A percentile compares a stretch with the other conserved stretches of the same genome.
Evolutionary conservation across 2,797 vertebrate species (phyloP).

Genomic region (Intellagama lesueurii): DNA sequence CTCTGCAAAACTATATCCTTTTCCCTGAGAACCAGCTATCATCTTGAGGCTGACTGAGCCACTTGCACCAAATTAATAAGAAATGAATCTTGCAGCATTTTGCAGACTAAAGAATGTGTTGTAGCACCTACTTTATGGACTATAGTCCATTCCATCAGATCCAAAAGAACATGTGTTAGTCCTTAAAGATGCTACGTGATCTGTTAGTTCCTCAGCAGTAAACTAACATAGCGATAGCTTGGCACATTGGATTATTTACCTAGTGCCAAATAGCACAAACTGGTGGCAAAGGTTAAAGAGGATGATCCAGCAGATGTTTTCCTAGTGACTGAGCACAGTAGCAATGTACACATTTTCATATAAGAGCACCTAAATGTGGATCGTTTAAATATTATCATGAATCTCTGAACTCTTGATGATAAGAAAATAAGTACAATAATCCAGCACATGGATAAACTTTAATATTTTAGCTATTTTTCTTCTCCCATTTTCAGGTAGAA

Average conservation of each 20-base stretch:
- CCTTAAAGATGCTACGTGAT: too few relatives aligned
- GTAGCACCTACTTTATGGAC: not conserved
- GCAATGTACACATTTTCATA: not conserved
- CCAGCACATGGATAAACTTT: not conserved
- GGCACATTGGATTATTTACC: not conserved
- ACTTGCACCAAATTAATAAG: not conserved
- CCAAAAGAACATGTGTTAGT: not conserved
- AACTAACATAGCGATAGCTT: not conserved
- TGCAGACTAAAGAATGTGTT: not conserved
- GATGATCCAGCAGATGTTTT: not conserved
- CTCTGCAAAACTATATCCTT: not conserved
- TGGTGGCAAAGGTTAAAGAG: not conserved
- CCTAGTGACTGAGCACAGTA: not conserved
- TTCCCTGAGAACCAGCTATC: not conserved
- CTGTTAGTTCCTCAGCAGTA: too few relatives aligned
- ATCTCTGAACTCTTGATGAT: not conserved
- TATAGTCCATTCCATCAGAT: not conserved
- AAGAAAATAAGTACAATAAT: not conserved
- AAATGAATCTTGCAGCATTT: not conserved
- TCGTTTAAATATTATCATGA: not conserved
- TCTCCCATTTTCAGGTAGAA: not conserved
- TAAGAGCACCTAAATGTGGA: not conserved
- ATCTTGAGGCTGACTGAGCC: not conserved
- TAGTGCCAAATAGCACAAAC: not conserved
- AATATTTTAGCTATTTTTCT: not conserved